Conservation (phyloP, 2,888 invertebrate species). For the Byasa hedistus region DNA sequence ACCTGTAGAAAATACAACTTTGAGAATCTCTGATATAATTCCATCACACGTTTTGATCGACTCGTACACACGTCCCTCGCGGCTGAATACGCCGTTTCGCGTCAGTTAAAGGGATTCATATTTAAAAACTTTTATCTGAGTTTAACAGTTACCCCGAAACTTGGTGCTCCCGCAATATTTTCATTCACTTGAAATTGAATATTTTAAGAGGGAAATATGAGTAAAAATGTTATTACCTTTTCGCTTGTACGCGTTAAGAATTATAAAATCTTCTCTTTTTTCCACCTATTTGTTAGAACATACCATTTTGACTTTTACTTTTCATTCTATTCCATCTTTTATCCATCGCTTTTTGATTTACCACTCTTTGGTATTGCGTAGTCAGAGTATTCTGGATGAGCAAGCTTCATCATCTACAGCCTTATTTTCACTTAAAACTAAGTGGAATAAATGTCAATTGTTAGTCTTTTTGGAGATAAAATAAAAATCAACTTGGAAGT, state of each 20-base stretch:
- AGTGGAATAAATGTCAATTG: not conserved
- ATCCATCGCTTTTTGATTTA: too few species aligned
- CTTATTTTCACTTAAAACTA: not conserved
- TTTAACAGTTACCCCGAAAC: constrained; percentile 6
- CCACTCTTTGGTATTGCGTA: too few species aligned
- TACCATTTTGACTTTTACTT: too few species aligned
- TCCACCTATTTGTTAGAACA: too few species aligned
- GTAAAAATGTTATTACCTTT: not conserved
- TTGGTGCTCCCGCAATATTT: not conserved
- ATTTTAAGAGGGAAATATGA: not conserved
- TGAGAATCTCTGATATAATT: not conserved
- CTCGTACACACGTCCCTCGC: not conserved
- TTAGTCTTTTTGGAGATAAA: not conserved
- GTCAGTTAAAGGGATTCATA: not conserved
- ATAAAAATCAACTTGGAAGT: not conserved
- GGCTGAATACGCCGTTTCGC: not conserved
- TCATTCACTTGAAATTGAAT: constrained; percentile 4
- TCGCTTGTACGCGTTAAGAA: not conserved
- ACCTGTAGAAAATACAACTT: too few species aligned
- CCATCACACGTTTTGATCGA: not conserved
- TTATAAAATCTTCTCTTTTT: too few species aligned
- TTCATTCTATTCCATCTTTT: too few species aligned
- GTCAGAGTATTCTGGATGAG: not conserved
- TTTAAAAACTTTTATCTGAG: constrained; percentile 8
- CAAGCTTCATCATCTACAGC: not conserved